Evolutionary conservation across 2,888 invertebrate species (phyloP).

Genomic region (Phasia obesa): DNA sequence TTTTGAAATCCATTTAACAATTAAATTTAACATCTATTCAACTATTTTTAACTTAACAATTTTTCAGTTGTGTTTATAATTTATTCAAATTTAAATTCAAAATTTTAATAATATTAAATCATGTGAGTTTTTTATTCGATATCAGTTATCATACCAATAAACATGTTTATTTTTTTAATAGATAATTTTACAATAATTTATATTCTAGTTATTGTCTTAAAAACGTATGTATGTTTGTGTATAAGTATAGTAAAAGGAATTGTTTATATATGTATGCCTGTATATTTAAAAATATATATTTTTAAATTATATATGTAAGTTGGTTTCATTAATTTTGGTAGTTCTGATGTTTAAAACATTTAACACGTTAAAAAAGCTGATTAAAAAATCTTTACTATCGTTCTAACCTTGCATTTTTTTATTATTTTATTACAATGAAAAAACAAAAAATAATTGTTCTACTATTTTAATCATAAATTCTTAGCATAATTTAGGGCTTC

Average conservation of each 20-base stretch:
- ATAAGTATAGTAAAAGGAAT: neutral
- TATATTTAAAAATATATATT: neutral
- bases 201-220: constrained; percentile 68
- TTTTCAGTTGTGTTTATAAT: neutral
- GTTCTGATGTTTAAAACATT: too few species aligned
- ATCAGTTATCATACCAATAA: constrained; percentile 64
- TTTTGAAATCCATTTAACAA: constrained; percentile 16
- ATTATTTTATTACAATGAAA: too few species aligned
- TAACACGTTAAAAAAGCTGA: too few species aligned
- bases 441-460: too few species aligned
- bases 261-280: neutral
- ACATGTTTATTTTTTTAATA: constrained; percentile 36
- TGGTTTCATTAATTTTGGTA: too few species aligned
- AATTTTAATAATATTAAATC: neutral
- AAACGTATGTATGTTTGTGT: constrained; percentile 29
- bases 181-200: constrained; percentile 56
- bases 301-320: too few species aligned
- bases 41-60: neutral
- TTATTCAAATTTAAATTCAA: neutral
- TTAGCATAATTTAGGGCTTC: too few species aligned
- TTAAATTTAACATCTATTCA: constrained; percentile 3
- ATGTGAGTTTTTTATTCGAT: constrained; percentile 18
- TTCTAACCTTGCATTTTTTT: too few species aligned
- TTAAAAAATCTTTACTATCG: too few species aligned
- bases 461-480: too few species aligned